phyloP scores from a whole-genome alignment of 1,140 invertebrate species.

The Caenorhabditis inopinata region DNA sequence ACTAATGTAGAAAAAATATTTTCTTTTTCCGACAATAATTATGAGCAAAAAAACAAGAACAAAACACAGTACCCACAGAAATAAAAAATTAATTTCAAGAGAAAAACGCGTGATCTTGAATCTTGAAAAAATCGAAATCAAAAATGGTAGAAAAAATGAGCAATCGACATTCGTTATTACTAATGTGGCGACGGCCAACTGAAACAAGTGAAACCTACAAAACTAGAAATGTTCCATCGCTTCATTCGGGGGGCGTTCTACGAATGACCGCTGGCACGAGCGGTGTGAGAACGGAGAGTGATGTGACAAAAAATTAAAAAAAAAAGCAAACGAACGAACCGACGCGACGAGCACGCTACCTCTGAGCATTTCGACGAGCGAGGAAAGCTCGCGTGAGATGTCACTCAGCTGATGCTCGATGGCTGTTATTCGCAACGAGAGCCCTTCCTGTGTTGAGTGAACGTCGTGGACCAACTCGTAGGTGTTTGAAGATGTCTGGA shows the following conservation, averaged over 20 bases:
- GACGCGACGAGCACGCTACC: conserved; percentile 23
- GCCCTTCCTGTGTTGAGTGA: conserved; percentile 61
- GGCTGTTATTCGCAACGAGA: conserved; percentile 62
- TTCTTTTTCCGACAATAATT: no score
- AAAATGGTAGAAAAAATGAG: no score
- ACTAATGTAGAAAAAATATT: no score
- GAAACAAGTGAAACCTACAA: no score
- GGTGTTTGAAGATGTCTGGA: conserved; percentile 55
- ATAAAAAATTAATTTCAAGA: no score
- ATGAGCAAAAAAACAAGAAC: no score
- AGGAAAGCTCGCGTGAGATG: conserved; percentile 43
- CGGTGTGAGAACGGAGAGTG: background rate
- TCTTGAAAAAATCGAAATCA: no score
- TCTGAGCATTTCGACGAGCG: conserved; percentile 10
- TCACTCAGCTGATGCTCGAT: conserved; percentile 63
- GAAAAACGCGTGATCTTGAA: no score
- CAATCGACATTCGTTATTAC: background rate
- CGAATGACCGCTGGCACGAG: no score
- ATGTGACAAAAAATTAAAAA: background rate
- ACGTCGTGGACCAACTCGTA: conserved; percentile 63
- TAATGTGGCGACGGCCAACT: background rate
- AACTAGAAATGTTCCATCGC: no score
- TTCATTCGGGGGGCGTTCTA: no score
- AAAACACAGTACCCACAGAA: no score
- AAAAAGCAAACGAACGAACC: conserved; percentile 27